Base-by-base conservation (phyloP, 2,113 vertebrate genomes). In the Paralichthys olivaceus region DNA sequence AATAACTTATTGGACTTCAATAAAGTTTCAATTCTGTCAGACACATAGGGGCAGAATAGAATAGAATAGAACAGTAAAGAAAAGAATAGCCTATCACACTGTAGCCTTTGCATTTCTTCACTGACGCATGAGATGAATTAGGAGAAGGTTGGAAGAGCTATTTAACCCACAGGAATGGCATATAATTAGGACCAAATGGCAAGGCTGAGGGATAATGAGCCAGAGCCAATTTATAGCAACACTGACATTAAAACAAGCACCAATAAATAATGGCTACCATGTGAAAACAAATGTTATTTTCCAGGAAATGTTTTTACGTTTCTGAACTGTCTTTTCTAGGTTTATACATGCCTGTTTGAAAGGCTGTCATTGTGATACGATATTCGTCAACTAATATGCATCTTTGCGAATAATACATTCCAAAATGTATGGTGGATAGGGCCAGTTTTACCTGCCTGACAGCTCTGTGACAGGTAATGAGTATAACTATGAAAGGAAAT, bases 181-280 rank as follows among this genome's bases (percentile, higher is more conserved):
- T 73, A 77, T 87, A 87, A 90, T 83, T 74, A 87, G 72, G 85
- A 79, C 79, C 81, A 88, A 89, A 90, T 88, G 80, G 82, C 60
- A 73, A 54, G 19, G 73, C 86, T 86, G 60, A 65, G 45, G 55
- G 66, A 87, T 89, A 92, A 91, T 81, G 87, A 88, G 75, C 78
- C 66, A 54, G 72, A 78, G 74, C 62, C 43, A 75, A 77, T 87
- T 91, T 86, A 89, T 70, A 72, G 84, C 69, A 82, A 74, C 69
- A 9, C 64, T 80, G 83, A 75, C 87, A 84, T 87, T 85, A 84
- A 85, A 87, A 80, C 76, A 83, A 84, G 86, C 76, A 69, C 60
- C 80, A 82, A 81, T 86, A 87, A 81, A 88, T 70, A 71, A 83
- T 59, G 69, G 72, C 45, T 63, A 72, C 73, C 69, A 76, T 71